Base-by-base conservation (phyloP, 2,113 vertebrate genomes). In the Podarcis cretensis region DNA sequence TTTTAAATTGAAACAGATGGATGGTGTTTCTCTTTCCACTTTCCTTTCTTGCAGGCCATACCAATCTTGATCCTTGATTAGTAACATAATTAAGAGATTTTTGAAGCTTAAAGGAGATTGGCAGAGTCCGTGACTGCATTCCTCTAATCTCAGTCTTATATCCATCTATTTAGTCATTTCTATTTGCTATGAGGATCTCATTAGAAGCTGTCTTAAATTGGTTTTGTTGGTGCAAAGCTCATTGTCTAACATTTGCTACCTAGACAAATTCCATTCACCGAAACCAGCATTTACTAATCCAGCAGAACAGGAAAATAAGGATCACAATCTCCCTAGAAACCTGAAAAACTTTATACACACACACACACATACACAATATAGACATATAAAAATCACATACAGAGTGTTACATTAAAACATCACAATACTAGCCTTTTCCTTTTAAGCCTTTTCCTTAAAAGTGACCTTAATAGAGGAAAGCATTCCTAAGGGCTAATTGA, bases 201-300 rank as follows among this genome's bases (percentile, higher is more conserved):
- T 78, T 75, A 66, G 37, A 78, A 66, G 40, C 66, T 48, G 82
- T 54, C n/a, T 66, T 48, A 86, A 54, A 68, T n/a, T 75, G 27
- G 27, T 48, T 37, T 75, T 76, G 54, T 75, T 76, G n/a, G 4
- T 37, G 32, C 14, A 76, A 84, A 85, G 32, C 40, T 69, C 7
- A 7, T 87, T 35, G 43, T 68, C 84, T 80, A 87, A 87, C 54
- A 68, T 80, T 78, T 79, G 54, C 54, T 85, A 75, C 32, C 13
- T 40, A 63, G 84, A 37, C 71, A 85, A 59, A 84, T 71, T 81
- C 54, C 20, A 18, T 68, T 32, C 32, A 73, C n/a, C 6, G 6
- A 32, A 73, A 21, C 9, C n/a, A 73, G 32, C 71, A 73, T 32
- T 73, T 73, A 73, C 32, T 13, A 73, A 73, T 73, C 71, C 6